Base-by-base conservation (phyloP, 2,888 invertebrate species). In the Rhimphoctona megacephalus region DNA sequence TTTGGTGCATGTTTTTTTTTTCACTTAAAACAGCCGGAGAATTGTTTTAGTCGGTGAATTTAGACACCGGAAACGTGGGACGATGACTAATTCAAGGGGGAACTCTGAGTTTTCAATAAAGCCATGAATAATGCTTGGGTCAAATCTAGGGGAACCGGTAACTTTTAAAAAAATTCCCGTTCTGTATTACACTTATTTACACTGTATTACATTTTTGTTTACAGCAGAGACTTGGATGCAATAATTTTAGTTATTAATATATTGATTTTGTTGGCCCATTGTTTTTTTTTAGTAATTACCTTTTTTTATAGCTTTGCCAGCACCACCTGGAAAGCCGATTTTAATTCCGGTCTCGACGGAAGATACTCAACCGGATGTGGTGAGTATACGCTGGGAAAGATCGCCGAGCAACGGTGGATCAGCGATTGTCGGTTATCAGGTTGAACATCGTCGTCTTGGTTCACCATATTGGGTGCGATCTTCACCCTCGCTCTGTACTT, bases 321-420 rank as follows among this genome's bases (percentile, higher is more conserved):
- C 96, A 81, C 96, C 96, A 85, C 98, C 98, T 70, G 98, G 98
- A 74, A 97, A 97, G 92, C 98, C 98, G 73, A 96, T 97, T 90
- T 96, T 98, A 86, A 96, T 97, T 88, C 96, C 97, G 79, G 87
- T 74, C 25, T 96, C 97, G 86, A 94, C 95, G 85, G 96, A 97
- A 87, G 96, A 96, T 87, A 96, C 96, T 46, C 96, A 97, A 91
- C 97, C 97, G n/a, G 97, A 98, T 93, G 96, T 97, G 43, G 96
- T 98, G 61, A 97, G 97, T 30, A 96, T 98, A 87, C 96, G 96
- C 90, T 98, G 98, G 98, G 96, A 97, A 88, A 96, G 97, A 80
- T 97, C 98, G 43, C 94, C 96, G 76, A 96, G 96, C 93, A 98
- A 98, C 95, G 99, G 99, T 54, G 99, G 98, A 57, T 97, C 98